These are phyloP conservation scores for Catostylus mosaicus DNA, from an alignment of 30 jellyfish, hydroid and myxozoan genomes.

Conservation along the genomic window DNA sequence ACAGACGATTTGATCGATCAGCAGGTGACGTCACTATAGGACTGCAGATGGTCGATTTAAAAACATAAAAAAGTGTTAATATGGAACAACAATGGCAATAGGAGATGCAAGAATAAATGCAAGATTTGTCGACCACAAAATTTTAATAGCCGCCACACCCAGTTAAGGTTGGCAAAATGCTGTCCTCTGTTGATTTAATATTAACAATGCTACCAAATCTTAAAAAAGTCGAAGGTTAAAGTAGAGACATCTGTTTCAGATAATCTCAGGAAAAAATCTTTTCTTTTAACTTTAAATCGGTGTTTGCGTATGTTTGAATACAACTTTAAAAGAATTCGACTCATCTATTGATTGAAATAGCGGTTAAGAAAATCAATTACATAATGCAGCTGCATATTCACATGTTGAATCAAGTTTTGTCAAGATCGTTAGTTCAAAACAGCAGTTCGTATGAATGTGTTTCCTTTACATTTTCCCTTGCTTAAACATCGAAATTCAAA, in stretches of 20 bases:
- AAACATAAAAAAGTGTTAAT: neutral
- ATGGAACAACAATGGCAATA: neutral
- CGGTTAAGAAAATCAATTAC: neutral
- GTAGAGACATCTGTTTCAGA: neutral
- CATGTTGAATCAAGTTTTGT: conserved; percentile 7
- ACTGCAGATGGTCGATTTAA: neutral
- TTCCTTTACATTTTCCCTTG: neutral
- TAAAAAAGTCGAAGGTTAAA: neutral
- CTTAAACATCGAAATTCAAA: neutral
- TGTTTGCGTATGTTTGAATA: conserved; percentile 24
- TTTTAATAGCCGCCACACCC: conserved; percentile 1
- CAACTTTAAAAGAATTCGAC: conserved; percentile 9
- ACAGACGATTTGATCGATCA: too few relatives aligned
- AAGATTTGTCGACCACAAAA: neutral
- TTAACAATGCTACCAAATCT: neutral
- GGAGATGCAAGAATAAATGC: neutral
- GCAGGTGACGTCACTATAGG: too few relatives aligned
- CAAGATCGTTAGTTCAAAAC: neutral
- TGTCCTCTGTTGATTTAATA: neutral
- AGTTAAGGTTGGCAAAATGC: neutral
- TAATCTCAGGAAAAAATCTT: neutral
- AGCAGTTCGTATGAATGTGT: neutral
- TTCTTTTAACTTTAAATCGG: conserved; percentile 33
- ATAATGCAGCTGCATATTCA: conserved; percentile 10
- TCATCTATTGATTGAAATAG: conserved; percentile 3